Base-by-base conservation (phyloP, 2,888 invertebrate species). In the Aspidapion aeneum region DNA sequence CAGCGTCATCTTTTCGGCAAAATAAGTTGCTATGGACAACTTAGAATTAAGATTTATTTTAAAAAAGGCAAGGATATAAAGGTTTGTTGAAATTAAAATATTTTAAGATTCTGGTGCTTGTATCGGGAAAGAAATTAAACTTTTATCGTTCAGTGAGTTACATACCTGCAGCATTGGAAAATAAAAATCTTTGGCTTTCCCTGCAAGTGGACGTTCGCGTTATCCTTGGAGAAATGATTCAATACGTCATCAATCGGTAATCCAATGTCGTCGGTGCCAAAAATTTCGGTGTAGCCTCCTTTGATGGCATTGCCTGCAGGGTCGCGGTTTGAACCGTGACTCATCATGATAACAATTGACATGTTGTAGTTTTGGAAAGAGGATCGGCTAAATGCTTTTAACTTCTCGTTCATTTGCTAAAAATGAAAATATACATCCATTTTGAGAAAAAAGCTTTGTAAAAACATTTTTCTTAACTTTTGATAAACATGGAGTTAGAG, bases 151-250 rank as follows among this genome's bases (percentile, higher is more conserved):
- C n/a, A n/a, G n/a, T n/a, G n/a, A n/a, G n/a, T n/a, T n/a, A n/a
- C n/a, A n/a, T 35, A 82, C 86, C 89, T 83, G 78, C 90, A 90
- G 68, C 86, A 85, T 74, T 90, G 90, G 74, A 90, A 89, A 63
- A 91, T 82, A 73, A 90, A 87, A 61, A 91, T 85, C 79, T 90
- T 90, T 19, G 90, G 90, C 72, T 88, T 86, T 60, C 83, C 80
- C 9, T 75, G 71, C 64, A 90, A 80, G 60, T 76, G 74, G n/a
- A n/a, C n/a, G 0, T 81, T 81, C 74, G 87, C 85, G 60, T 79
- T 80, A 17, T 73, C 70, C 71, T 85, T 84, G 72, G 83, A 83
- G 77, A 90, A 90, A 70, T 83, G 80, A 48, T 84, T 80, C 22
- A 88, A 78, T 70, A 91, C 82, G 56, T 83, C 79, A 18, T 81